Evolutionary conservation across 2,888 invertebrate species (phyloP).

Genomic region (Drosophila imparisetae): DNA sequence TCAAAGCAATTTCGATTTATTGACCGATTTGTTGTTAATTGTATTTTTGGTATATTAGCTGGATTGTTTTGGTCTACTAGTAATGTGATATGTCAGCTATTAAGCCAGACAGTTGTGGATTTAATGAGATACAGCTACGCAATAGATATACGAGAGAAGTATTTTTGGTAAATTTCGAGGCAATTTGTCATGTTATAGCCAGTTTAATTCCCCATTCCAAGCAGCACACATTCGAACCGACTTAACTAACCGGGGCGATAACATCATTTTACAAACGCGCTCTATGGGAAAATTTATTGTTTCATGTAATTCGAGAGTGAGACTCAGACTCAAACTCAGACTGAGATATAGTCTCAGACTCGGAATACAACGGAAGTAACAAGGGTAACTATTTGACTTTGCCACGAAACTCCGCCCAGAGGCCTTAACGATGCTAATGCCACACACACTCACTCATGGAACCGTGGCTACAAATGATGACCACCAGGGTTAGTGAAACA

Average conservation of each 20-base stretch:
- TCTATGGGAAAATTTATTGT: slow-evolving; percentile 61
- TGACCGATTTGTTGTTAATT: background rate
- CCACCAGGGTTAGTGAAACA: slow-evolving; percentile 45
- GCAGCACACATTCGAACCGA: slow-evolving; percentile 16
- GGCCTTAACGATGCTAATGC: slow-evolving; percentile 22
- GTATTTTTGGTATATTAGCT: background rate
- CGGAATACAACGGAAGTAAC: slow-evolving; percentile 44
- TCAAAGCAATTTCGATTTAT: background rate
- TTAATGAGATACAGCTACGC: slow-evolving; percentile 7
- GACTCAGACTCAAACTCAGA: slow-evolving; percentile 1
- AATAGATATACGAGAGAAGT: background rate
- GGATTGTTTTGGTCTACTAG: background rate
- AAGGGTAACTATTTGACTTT: slow-evolving; percentile 68
- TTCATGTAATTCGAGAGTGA: slow-evolving; percentile 54
- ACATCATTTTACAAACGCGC: slow-evolving; percentile 34
- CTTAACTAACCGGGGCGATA: slow-evolving; percentile 43
- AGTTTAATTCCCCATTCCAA: slow-evolving; percentile 1
- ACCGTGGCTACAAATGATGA: slow-evolving; percentile 71
- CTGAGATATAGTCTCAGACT: slow-evolving; percentile 10
- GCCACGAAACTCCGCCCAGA: slow-evolving; percentile 24
- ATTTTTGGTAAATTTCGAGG: slow-evolving; percentile 2
- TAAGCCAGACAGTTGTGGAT: slow-evolving; percentile 3
- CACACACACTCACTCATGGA: slow-evolving; percentile 20
- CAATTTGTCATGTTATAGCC: slow-evolving; percentile 40
- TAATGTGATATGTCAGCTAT: background rate